Evolutionary conservation across 1,140 invertebrate species (phyloP), one percentile per base, ranked within the genome.

Genomic region (Bombus waltoni): DNA sequence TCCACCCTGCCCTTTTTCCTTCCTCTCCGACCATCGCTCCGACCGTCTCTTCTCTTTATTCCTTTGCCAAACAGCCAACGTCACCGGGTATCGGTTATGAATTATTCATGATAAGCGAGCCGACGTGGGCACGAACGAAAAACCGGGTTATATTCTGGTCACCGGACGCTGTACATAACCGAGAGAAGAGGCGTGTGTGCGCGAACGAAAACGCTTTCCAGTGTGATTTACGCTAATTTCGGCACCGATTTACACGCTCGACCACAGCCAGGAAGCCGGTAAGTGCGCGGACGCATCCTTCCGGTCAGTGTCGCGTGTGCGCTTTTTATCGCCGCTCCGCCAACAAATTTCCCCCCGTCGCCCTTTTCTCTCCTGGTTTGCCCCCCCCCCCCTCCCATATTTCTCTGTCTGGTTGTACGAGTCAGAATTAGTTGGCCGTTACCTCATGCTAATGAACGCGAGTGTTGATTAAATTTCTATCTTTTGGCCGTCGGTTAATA

Each of bases 201-300:
- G 70, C 76, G 73, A 79, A 40, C 35, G 80, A 83, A 76, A 85
- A 80, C 75, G 86, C 80, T 89, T 91, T 85, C 75, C 81, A 73
- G 44, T 68, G 85, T 91, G 86, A 91, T 91, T 91, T 90, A 91
- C 87, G 88, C 76, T 91, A 91, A 91, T 91, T 90, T 91, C 72
- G 87, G 84, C 84, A 35, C 87, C 47, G 89, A 90, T 86, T 70
- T 84, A 88, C 83, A 80, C 76, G 83, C 65, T 62, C 83, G 75
- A 72, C 83, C 87, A 66, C 74, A 75, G 83, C 53, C 79, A 83
- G 70, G 86, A 78, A 87, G 66, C 71, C 77, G 83, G 84, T 87
- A 90, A 90, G 89, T 91, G 90, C 72, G 73, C 83, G 89, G 89
- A 83, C 77, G 81, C 86, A 77, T 77, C 73, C 89, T 90, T 90